Evolutionary conservation across 2,888 invertebrate genomes (phyloP), one percentile per base, ranked within the genome.

Genomic region (Anaspis maculata): DNA sequence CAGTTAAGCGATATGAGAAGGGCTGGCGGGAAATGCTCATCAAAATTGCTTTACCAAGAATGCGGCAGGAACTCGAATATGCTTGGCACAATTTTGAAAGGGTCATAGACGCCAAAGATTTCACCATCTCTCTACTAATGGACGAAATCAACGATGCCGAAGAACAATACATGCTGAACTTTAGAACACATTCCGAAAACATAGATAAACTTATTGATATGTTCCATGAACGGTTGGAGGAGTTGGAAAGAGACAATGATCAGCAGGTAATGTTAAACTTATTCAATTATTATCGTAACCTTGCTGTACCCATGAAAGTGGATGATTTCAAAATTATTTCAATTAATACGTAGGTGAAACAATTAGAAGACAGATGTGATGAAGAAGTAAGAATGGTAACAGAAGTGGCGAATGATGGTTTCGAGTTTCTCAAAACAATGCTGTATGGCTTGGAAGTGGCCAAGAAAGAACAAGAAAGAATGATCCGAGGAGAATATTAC

Each of bases 381-480:
- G 39, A 64, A 21, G 63, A 69, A 45, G 55, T 70, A 4, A 70
- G 71, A 27, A 56, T 52, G 39, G 36, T 42, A 3, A 43, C 37
- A 64, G 64, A 36, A 66, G 45, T 62, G 61, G 40, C 55, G 56
- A 22, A 47, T 62, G 48, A 61, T 59, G 37, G 70, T 64, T 57
- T 74, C 67, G 46, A 71, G 65, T 52, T 70, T 65, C 30, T 74
- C 3, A 62, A 61, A 42, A 61, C 60, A 3, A 60, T 64, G 49
- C 31, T 72, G 43, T 73, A 71, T 48, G 69, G 71, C 25, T 59
- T 70, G 16, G 71, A 74, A 32, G 67, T 72, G 11, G 63, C 49
- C 3, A 52, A 48, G 30, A 60, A 57, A 23, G 52, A 59, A 23
- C 52, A 57, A n/a, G 56, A 54, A 23, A 54, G 55, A 30, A 43